Evolutionary conservation across 2,888 invertebrate genomes (phyloP), one percentile per base, ranked within the genome.

Genomic region (Sarcophaga carnaria): DNA sequence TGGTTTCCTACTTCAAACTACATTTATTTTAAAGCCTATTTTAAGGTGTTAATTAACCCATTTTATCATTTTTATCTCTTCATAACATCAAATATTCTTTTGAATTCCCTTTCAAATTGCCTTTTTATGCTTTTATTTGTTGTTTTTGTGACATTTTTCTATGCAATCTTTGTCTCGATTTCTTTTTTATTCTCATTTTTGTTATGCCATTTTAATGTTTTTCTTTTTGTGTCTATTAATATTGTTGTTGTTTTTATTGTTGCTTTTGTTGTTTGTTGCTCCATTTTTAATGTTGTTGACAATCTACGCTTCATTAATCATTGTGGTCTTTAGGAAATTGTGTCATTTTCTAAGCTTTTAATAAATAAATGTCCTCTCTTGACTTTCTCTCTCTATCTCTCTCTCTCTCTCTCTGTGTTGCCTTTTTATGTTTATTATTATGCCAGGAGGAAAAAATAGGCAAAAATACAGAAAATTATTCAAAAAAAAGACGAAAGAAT

Each of bases 301-400:
- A 81, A 81, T 79, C 20, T 80, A 70, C 47, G 87, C 76, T 87
- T 81, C 84, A 87, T 87, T 87, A 84, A 87, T 87, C 87, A 83
- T 76, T 62, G 59, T 71, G 81, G 79, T 84, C 83, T 66, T 87
- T 70, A 14, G 81, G 54, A 83, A 81, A 87, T 79, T 76, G 64
- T 81, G 70, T 60, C 54, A 75, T 62, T 78, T 87, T 81, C 75
- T 79, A 78, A 70, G 78, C 69, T 81, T 72, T 85, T 85, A 81
- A 85, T 78, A 85, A 85, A 85, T 78, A 84, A 80, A 84, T 76
- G 84, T 66, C 79, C 63, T 70, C 4, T 66, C 37, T 75, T 74
- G 22, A 69, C 47, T 80, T 80, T 67, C 54, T 82, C 67, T 45
- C 63, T 47, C 11, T 69, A 49, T 69, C 4, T 14, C 20, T 17